Evolutionary conservation across 2,888 invertebrate species (phyloP).

Genomic region (Drosophila koepferae): DNA sequence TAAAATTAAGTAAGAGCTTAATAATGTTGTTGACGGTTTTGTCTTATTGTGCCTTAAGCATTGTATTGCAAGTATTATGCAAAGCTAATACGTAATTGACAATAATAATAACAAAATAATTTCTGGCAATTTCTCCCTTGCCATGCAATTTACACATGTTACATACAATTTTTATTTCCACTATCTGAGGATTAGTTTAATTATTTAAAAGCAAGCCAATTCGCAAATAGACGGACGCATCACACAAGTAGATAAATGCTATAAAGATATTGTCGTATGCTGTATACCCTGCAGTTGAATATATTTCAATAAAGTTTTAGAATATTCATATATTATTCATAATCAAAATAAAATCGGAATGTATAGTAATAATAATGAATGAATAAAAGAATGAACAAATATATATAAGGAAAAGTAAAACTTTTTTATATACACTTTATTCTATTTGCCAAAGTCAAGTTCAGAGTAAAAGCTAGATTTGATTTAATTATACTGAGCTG

Average conservation of each 20-base stretch:
- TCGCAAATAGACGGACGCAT: conserved; percentile 10
- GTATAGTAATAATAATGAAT: too few relatives aligned
- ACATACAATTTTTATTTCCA: conserved; percentile 19
- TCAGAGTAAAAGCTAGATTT: conserved; percentile 50
- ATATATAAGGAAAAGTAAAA: too few relatives aligned
- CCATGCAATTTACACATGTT: conserved; percentile 8
- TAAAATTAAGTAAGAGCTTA: too few relatives aligned
- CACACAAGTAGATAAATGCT: conserved; percentile 9
- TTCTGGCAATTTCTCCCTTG: conserved; percentile 21
- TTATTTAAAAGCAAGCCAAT: conserved; percentile 50
- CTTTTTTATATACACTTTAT: too few relatives aligned
- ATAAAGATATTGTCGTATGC: background rate
- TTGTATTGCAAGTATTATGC: background rate
- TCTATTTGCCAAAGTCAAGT: conserved; percentile 53
- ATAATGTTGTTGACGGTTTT: background rate
- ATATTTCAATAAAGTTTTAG: background rate
- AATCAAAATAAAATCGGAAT: too few relatives aligned
- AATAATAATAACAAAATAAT: conserved; percentile 19
- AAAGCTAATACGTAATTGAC: conserved; percentile 20
- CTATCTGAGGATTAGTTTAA: conserved; percentile 39
- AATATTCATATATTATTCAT: too few relatives aligned
- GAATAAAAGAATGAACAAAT: too few relatives aligned
- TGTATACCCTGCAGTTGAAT: conserved; percentile 9
- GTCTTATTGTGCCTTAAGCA: background rate
- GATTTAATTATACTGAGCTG: conserved; percentile 55